phyloP scores from a whole-genome alignment of 1,140 invertebrate genomes.

The Drosophila persimilis region DNA sequence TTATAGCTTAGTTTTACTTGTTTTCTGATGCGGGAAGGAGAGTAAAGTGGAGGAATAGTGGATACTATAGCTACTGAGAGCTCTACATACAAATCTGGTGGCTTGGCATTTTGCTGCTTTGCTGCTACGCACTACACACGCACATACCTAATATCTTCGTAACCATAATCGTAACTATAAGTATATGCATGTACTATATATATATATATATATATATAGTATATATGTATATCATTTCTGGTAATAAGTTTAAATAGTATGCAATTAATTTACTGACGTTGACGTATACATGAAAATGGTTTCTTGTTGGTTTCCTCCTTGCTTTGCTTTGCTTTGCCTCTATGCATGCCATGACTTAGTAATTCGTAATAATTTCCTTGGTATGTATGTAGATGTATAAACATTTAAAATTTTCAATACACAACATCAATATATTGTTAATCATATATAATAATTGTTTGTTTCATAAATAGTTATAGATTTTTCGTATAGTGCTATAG shows the following conservation, averaged over 20 bases:
- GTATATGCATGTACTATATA: constrained; percentile 42
- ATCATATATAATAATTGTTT: constrained; percentile 62
- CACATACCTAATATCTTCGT: constrained; percentile 60
- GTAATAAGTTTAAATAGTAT: constrained; percentile 58
- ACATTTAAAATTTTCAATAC: constrained; percentile 80
- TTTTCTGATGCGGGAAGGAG: constrained; percentile 16
- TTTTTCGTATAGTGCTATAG: constrained; percentile 61
- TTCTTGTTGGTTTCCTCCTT: constrained; percentile 11
- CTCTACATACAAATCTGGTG: constrained; percentile 42
- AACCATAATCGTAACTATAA: constrained; percentile 33
- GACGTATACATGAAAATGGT: constrained; percentile 75
- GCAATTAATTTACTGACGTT: constrained; percentile 61
- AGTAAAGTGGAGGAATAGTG: constrained; percentile 27
- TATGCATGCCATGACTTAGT: constrained; percentile 56
- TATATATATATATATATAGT: constrained; percentile 16
- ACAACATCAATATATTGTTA: constrained; percentile 81
- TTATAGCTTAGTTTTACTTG: too few relatives aligned
- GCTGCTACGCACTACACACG: constrained; percentile 61
- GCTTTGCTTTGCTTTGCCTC: constrained; percentile 16
- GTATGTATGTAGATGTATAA: constrained; percentile 68
- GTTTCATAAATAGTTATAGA: constrained; percentile 63
- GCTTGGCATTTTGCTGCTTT: constrained; percentile 37
- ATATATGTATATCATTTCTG: constrained; percentile 32
- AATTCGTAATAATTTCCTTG: constrained; percentile 52
- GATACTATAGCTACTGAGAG: constrained; percentile 38